Percentiles rank a stretch among this genome's conserved stretches.
These are phyloP conservation scores for Perca flavescens DNA, from an alignment of 2,113 vertebrate species.

Conservation along the genomic window DNA sequence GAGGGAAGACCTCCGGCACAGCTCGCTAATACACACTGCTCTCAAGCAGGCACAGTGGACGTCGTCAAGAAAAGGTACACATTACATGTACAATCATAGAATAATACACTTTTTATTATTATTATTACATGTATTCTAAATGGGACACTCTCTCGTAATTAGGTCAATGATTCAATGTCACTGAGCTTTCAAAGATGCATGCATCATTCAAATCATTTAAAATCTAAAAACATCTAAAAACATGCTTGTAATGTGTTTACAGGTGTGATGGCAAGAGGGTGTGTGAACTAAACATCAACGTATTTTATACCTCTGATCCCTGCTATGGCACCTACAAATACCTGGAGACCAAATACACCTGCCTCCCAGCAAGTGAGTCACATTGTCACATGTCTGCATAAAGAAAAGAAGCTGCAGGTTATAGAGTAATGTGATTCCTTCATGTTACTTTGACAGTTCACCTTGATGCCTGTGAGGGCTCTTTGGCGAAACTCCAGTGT, in stretches of 20 bases:
- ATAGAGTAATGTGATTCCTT: background rate
- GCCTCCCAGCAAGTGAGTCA: slow-evolving; percentile 62
- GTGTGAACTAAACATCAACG: slow-evolving; percentile 38
- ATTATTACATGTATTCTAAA: background rate
- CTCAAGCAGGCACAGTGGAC: background rate
- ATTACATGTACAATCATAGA: background rate
- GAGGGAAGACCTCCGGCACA: background rate
- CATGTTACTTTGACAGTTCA: slow-evolving; percentile 36
- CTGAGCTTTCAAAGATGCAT: background rate
- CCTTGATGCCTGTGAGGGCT: slow-evolving; percentile 26
- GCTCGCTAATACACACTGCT: slow-evolving; percentile 18
- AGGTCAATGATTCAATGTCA: background rate
- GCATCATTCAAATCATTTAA: too few relatives aligned
- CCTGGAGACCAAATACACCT: slow-evolving; percentile 59
- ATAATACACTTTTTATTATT: background rate
- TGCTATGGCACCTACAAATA: slow-evolving; percentile 40
- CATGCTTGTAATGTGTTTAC: background rate
- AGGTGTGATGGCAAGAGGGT: slow-evolving; percentile 66
- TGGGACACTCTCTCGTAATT: background rate
- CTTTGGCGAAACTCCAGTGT: slow-evolving; percentile 41
- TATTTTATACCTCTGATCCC: slow-evolving; percentile 20
- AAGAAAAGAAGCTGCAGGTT: background rate
- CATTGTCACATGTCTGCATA: slow-evolving; percentile 15
- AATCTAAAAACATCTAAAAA: too few relatives aligned
- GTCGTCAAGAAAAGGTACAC: slow-evolving; percentile 39